Evolutionary conservation across 53 echinoderm and acorn worm species (phyloP).

Genomic region (Stichopus horrens): DNA sequence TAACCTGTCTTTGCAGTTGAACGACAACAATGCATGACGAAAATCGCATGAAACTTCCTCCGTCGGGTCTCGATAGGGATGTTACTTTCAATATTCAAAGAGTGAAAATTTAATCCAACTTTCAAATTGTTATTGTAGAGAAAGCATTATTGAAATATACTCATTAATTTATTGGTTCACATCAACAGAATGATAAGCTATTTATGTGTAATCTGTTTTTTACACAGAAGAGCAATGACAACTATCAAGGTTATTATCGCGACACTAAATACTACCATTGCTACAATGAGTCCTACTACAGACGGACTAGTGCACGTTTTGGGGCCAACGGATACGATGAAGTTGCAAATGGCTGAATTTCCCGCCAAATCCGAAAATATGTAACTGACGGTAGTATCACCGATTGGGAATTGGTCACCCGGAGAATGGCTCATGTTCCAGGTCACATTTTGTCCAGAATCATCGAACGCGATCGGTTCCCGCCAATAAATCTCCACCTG

Average conservation of each 20-base stretch:
- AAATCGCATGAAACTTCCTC: too few species aligned
- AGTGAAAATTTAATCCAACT: too few species aligned
- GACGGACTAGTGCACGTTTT: not conserved
- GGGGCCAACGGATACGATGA: conserved; percentile 49
- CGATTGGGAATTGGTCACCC: conserved; percentile 53
- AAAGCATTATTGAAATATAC: too few species aligned
- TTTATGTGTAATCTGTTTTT: not conserved
- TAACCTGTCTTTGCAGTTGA: too few species aligned
- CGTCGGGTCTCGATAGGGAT: too few species aligned
- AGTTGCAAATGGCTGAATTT: conserved; percentile 67
- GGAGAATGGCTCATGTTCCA: conserved; percentile 62
- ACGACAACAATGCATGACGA: too few species aligned
- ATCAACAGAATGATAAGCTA: too few species aligned
- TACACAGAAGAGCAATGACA: not conserved
- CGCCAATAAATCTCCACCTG: conserved; percentile 60
- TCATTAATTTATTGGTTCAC: too few species aligned
- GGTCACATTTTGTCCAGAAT: conserved; percentile 62
- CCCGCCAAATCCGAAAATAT: conserved; percentile 73
- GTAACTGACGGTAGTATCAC: conserved; percentile 76
- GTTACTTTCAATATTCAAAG: too few species aligned
- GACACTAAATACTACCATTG: conserved; percentile 7
- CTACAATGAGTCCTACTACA: not conserved
- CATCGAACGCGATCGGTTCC: conserved; percentile 73
- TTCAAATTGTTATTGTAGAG: too few species aligned
- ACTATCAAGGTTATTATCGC: not conserved